phyloP scores from a whole-genome alignment of 2,113 vertebrate genomes.

The Probosciger aterrimus region DNA sequence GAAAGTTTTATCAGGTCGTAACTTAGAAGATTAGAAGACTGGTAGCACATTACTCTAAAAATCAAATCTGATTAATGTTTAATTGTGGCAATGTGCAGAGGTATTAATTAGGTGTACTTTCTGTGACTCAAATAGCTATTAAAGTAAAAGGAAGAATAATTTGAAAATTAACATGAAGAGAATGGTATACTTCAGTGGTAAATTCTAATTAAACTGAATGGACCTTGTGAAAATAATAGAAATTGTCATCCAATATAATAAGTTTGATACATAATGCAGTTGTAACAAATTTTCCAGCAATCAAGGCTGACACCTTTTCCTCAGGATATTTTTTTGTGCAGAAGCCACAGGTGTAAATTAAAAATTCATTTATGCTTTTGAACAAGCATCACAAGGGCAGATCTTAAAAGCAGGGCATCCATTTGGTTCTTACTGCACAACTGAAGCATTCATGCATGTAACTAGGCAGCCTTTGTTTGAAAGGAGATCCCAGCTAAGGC shows the following conservation, averaged over 20 bases:
- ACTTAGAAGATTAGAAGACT: conserved; percentile 55
- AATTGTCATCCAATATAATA: conserved; percentile 40
- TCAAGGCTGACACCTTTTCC: conserved; percentile 25
- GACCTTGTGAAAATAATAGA: conserved; percentile 54
- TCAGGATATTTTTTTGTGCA: background rate
- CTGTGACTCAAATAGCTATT: conserved; percentile 61
- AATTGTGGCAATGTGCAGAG: conserved; percentile 58
- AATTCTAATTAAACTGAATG: conserved; percentile 44
- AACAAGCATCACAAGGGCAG: background rate
- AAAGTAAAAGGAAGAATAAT: conserved; percentile 54
- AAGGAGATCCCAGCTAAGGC: background rate
- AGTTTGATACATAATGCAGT: conserved; percentile 40
- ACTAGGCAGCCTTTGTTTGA: background rate
- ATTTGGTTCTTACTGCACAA: background rate
- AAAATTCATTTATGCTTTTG: background rate
- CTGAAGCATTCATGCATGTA: background rate
- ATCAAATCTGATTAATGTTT: conserved; percentile 73
- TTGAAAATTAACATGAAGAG: conserved; percentile 58
- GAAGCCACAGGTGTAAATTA: conserved; percentile 18
- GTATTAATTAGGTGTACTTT: conserved; percentile 66
- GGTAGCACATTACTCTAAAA: conserved; percentile 61
- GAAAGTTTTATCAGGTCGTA: conserved; percentile 60
- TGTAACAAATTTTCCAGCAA: conserved; percentile 24
- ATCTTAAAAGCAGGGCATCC: background rate
- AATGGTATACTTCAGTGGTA: conserved; percentile 42